phyloP scores from a whole-genome alignment of 2,797 vertebrate genomes.

The Rhinichthys osculus region DNA sequence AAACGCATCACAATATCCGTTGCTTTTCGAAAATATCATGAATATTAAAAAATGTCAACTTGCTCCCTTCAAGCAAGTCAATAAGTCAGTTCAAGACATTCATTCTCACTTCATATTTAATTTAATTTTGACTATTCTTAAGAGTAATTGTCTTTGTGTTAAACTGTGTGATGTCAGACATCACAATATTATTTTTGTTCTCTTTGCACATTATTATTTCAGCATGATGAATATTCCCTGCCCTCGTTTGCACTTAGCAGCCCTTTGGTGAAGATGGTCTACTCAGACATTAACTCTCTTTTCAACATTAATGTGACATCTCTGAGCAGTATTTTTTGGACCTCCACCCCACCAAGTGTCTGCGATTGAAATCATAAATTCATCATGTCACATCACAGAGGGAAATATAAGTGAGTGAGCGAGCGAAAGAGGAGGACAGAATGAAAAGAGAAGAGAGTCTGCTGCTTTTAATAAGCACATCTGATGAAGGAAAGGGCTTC shows the following conservation, averaged over 20 bases:
- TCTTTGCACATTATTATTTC: constrained; percentile 22
- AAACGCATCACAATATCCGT: background rate
- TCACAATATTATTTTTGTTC: constrained; percentile 21
- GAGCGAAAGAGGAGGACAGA: constrained; percentile 61
- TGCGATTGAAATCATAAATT: constrained; percentile 56
- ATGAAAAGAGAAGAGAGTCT: constrained; percentile 56
- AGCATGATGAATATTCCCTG: constrained; percentile 9
- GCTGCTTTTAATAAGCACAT: constrained; percentile 65
- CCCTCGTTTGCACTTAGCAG: constrained; percentile 38
- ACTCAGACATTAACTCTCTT: constrained; percentile 12
- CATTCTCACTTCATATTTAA: background rate
- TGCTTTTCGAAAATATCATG: background rate
- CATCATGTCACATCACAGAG: constrained; percentile 55
- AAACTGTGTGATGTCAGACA: constrained; percentile 1
- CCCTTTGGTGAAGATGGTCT: constrained; percentile 24
- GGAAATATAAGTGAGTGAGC: constrained; percentile 52
- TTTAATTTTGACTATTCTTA: background rate
- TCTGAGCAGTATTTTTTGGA: constrained; percentile 14
- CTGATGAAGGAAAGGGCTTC: constrained; percentile 53
- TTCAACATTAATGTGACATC: constrained; percentile 53
- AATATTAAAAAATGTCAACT: background rate
- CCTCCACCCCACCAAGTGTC: background rate
- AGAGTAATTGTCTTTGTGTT: background rate
- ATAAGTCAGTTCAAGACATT: background rate
- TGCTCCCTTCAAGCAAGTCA: background rate